Evolutionary conservation across 2,888 invertebrate genomes (phyloP), one percentile per base, ranked within the genome.

Genomic region (Selenia dentaria): DNA sequence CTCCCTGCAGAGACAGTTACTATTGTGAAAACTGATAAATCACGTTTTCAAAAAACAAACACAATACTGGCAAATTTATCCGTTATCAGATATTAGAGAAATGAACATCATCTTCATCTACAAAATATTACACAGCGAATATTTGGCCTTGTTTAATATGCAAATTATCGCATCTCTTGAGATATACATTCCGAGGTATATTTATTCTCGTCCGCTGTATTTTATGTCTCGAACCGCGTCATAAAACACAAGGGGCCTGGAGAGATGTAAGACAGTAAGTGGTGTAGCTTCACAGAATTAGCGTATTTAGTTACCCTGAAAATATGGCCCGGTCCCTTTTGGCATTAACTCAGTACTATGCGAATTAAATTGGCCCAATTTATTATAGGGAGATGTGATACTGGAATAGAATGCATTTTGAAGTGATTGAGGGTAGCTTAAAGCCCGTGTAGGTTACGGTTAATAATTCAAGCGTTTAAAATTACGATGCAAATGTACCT

Each of bases 281-380:
- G 54, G 60, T 53, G 57, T 57, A 52, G 58, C 59, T 62, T 58
- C 56, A 39, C 51, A 51, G 57, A 61, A 67, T 67, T 64, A 62
- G 59, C 57, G 57, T 63, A 64, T 62, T 62, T 57, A 51, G 53
- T 47, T 49, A 53, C 54, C n/a, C 40, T 47, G 49, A 59, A 67
- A 67, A 63, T 65, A 67, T 62, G 59, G 42, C 31, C 11, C 20
- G 39, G 46, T 12, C 36, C 42, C 47, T 42, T 43, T 44, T 38
- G 33, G 36, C 16, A 41, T 35, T 54, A 36, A 45, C 45, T 51
- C 51, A 48, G 29, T 25, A 27, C 48, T 40, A 28, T 35, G 51
- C 35, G 46, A 54, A 51, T 54, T 51, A 54, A 49, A 54, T 51
- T 49, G 54, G 51, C 35, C 10, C 37, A 48, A 48, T 48, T 48